Conservation (phyloP, 2,797 vertebrate species). For the Saxicola maurus region DNA sequence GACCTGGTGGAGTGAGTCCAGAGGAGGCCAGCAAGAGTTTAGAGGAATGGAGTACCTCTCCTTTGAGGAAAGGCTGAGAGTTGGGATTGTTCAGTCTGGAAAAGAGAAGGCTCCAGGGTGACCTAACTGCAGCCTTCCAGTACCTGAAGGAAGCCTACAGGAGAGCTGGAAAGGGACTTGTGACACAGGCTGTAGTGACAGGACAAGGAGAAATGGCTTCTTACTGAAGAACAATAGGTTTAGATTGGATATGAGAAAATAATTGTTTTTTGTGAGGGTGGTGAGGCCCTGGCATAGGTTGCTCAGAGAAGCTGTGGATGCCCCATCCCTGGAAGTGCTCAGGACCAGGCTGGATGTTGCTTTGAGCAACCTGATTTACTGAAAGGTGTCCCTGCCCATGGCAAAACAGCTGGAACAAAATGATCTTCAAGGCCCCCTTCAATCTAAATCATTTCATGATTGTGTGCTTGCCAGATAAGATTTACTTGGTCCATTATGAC, state of each 20-base stretch:
- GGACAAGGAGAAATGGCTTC: background rate
- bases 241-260: background rate
- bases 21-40: background rate
- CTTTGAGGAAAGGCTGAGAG: background rate
- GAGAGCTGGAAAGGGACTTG: background rate
- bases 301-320: background rate
- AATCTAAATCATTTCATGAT: background rate
- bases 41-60: accelerated
- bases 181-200: background rate
- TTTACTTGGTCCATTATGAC: background rate
- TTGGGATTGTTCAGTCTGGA: background rate
- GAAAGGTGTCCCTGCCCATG: background rate
- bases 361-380: background rate
- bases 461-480: background rate
- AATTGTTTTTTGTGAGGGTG: background rate
- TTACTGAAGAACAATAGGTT: background rate
- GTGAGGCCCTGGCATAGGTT: background rate
- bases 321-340: background rate
- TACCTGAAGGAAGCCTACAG: background rate
- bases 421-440: background rate
- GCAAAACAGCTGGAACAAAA: accelerated
- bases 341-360: accelerated
- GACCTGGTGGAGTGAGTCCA: background rate
- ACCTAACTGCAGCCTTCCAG: background rate
- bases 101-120: background rate